phyloP scores from a whole-genome alignment of 1,140 invertebrate species.

The Pissodes strobi region DNA sequence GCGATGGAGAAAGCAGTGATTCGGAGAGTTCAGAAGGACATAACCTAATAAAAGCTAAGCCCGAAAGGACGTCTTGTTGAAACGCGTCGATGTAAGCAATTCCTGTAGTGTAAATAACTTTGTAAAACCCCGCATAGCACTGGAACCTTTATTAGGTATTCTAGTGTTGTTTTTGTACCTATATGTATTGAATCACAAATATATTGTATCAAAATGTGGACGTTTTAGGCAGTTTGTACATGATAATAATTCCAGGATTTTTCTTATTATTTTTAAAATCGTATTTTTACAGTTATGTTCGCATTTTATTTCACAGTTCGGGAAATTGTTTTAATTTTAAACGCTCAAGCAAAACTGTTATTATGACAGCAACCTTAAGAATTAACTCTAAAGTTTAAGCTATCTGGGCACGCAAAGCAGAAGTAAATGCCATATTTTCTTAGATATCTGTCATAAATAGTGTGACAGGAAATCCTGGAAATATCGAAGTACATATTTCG shows the following conservation, averaged over 20 bases:
- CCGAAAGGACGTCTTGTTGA: conserved; percentile 50
- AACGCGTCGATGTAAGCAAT: conserved; percentile 14
- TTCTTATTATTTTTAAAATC: neutral
- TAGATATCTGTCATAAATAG: too few species aligned
- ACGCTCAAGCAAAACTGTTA: too few species aligned
- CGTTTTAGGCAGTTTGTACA: conserved; percentile 18
- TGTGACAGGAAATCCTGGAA: too few species aligned
- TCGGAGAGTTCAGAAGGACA: conserved; percentile 52
- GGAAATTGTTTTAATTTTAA: too few species aligned
- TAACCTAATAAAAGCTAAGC: conserved; percentile 45
- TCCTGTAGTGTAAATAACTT: conserved; percentile 36
- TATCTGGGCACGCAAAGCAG: too few species aligned
- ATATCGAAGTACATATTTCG: too few species aligned
- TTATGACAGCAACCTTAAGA: too few species aligned
- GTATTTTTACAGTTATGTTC: too few species aligned
- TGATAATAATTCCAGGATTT: neutral
- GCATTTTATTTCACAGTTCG: too few species aligned
- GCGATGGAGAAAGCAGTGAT: conserved; percentile 53
- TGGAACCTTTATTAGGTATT: conserved; percentile 47
- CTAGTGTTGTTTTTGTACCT: conserved; percentile 34
- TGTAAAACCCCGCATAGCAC: conserved; percentile 34
- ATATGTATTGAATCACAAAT: conserved; percentile 30
- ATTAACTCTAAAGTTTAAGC: too few species aligned
- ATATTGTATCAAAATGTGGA: conserved; percentile 20
- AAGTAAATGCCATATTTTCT: too few species aligned